phyloP scores from a whole-genome alignment of 2,888 invertebrate genomes.

The Hydrotaea cyrtoneurina region DNA sequence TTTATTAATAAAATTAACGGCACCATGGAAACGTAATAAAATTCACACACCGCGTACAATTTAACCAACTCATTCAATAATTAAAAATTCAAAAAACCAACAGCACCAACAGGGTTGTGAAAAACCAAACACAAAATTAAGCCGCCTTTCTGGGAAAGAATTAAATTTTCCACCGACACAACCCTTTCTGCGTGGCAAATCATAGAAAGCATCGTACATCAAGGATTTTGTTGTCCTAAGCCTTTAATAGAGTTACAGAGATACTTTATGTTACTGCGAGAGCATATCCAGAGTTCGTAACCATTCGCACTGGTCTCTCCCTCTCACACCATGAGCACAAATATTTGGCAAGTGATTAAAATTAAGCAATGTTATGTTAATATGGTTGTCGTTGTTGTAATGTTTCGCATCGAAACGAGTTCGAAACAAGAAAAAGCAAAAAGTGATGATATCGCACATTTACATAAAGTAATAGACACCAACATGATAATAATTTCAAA shows the following conservation, averaged over 20 bases:
- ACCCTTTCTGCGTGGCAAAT: neutral
- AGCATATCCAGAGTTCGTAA: neutral
- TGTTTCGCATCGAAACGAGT: conserved; percentile 50
- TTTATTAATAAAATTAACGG: conserved; percentile 79
- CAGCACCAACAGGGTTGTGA: neutral
- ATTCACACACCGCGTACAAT: conserved; percentile 71
- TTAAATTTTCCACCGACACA: conserved; percentile 14
- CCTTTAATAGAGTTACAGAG: conserved; percentile 40
- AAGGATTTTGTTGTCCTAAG: conserved; percentile 24
- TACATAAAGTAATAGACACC: conserved; percentile 68
- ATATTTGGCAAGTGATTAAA: conserved; percentile 71
- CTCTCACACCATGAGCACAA: conserved; percentile 55
- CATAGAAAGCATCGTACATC: conserved; percentile 9
- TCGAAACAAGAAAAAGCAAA: conserved; percentile 27
- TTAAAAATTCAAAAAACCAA: conserved; percentile 74
- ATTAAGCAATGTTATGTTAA: conserved; percentile 68
- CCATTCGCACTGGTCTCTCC: conserved; percentile 30
- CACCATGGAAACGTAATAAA: conserved; percentile 71
- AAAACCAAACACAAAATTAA: no score
- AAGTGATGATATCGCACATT: conserved; percentile 67
- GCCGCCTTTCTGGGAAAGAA: conserved; percentile 47
- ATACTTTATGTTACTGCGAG: conserved; percentile 50
- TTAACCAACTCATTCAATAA: conserved; percentile 72
- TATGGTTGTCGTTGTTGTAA: conserved; percentile 38
- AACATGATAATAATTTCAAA: conserved; percentile 67